These are phyloP conservation scores for Syngnathus acus DNA, from an alignment of 2,797 vertebrate genomes.

Conservation along the genomic window DNA sequence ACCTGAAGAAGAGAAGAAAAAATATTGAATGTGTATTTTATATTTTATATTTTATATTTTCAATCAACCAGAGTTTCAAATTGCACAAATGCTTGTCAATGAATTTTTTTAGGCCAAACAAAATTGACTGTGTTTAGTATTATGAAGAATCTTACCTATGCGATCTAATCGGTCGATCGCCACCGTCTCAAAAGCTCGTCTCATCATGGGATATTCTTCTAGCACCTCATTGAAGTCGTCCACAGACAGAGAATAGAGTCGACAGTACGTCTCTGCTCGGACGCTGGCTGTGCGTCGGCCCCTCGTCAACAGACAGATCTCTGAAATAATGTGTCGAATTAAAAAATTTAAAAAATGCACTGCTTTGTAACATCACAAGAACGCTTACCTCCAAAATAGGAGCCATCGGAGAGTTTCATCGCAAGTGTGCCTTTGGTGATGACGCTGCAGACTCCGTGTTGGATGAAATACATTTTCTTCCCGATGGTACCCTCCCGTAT, in stretches of 20 bases:
- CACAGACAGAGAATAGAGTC: conserved; percentile 85
- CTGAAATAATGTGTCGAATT: conserved; percentile 53
- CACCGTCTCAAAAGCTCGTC: conserved; percentile 87
- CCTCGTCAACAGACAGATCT: conserved; percentile 86
- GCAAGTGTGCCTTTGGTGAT: conserved; percentile 91
- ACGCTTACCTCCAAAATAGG: conserved; percentile 84
- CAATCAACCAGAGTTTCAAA: too few species aligned
- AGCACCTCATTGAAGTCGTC: conserved; percentile 93
- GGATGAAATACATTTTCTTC: conserved; percentile 97
- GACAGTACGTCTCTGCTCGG: conserved; percentile 85
- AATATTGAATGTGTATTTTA: neutral
- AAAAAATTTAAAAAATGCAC: neutral
- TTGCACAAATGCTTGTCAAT: neutral
- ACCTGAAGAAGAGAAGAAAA: conserved; percentile 60
- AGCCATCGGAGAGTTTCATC: conserved; percentile 88
- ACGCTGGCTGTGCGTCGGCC: conserved; percentile 87
- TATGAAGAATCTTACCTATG: conserved; percentile 67
- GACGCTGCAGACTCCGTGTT: conserved; percentile 88
- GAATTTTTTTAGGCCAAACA: too few species aligned
- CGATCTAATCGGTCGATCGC: conserved; percentile 90
- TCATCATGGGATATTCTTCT: conserved; percentile 95
- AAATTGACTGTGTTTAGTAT: too few species aligned
- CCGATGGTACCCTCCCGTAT: conserved; percentile 90
- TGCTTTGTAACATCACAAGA: neutral
- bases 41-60: too few species aligned